These are phyloP conservation scores for Tipula lateralis DNA, from an alignment of 2,888 invertebrate genomes.

Conservation along the genomic window DNA sequence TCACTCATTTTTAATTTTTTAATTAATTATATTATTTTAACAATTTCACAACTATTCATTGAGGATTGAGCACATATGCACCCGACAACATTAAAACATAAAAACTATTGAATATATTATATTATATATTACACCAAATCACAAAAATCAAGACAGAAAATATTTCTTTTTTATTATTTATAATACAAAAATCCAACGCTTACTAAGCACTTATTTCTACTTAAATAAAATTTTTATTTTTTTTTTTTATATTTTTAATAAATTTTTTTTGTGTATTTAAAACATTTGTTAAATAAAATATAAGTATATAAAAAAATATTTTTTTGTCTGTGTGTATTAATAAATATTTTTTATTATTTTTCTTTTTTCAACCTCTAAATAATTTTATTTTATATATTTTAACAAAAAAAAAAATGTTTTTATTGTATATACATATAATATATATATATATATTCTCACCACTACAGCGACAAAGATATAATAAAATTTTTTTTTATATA, in stretches of 20 bases:
- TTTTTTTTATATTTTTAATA: background rate
- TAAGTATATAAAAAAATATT: background rate
- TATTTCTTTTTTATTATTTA: background rate
- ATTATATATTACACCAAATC: background rate
- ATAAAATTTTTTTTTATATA: background rate
- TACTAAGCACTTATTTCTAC: conserved; percentile 13
- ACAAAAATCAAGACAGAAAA: conserved; percentile 7
- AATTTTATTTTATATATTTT: conserved; percentile 19
- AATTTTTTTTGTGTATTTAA: background rate
- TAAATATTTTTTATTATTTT: conserved; percentile 15
- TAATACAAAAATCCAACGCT: conserved; percentile 24
- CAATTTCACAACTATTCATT: background rate
- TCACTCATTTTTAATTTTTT: background rate
- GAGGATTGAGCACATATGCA: background rate
- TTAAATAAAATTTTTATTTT: background rate
- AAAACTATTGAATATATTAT: background rate
- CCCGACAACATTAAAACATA: background rate
- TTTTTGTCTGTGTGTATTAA: background rate
- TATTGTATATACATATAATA: background rate
- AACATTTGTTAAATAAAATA: conserved; percentile 20
- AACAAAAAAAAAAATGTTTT: background rate
- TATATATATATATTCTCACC: background rate
- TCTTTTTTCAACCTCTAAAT: conserved; percentile 12
- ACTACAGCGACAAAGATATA: background rate
- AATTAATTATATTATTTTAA: background rate